These are phyloP conservation scores for Aphis craccivora DNA, from an alignment of 1,140 invertebrate genomes.

Conservation along the genomic window DNA sequence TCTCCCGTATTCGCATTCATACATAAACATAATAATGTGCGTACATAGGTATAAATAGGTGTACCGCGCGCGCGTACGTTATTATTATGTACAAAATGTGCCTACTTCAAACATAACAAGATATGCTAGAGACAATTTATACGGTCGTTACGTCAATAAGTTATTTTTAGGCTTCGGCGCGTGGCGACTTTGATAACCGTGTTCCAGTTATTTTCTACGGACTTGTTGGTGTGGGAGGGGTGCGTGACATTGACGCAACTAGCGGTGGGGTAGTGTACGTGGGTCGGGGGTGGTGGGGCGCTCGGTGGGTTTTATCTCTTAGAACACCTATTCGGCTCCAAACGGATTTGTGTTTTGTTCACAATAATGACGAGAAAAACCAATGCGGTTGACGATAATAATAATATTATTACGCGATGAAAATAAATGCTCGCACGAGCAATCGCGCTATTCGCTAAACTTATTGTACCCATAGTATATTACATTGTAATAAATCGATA, in stretches of 20 bases:
- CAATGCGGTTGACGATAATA: background rate
- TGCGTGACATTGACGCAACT: background rate
- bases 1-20: background rate
- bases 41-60: background rate
- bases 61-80: background rate
- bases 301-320: background rate
- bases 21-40: background rate
- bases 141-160: background rate
- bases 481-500: background rate
- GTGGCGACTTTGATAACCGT: background rate
- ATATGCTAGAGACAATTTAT: background rate
- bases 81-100: no score
- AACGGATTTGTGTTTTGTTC: background rate
- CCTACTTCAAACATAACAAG: background rate
- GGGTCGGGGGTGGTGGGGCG: no score
- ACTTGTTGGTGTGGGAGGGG: background rate
- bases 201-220: background rate
- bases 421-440: background rate
- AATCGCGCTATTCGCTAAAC: no score
- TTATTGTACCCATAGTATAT: no score
- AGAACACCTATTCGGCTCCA: background rate
- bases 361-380: background rate
- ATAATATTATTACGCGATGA: background rate
- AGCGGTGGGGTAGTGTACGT: no score
- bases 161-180: background rate